phyloP scores from a whole-genome alignment of 2,113 vertebrate species.

The Tupaia chinensis region DNA sequence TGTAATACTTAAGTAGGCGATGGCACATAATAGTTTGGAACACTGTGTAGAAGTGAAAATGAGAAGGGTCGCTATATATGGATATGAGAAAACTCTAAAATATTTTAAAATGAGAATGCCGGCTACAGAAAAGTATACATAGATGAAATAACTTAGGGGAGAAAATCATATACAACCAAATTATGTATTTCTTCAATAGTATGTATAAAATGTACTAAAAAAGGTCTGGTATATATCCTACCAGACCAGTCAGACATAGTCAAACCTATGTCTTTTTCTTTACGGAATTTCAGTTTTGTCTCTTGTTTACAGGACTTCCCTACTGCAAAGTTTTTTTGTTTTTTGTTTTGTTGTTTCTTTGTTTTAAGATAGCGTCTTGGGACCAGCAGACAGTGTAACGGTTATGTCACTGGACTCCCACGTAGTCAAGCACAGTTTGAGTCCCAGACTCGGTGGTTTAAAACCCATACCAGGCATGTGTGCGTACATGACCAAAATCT shows the following conservation, averaged over 20 bases:
- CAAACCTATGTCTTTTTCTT: background rate
- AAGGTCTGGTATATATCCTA: background rate
- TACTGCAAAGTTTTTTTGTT: slow-evolving; percentile 19
- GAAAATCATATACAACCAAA: slow-evolving; percentile 3
- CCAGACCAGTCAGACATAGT: background rate
- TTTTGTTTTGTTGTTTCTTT: slow-evolving; percentile 35
- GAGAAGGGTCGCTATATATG: background rate
- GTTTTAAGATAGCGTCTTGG: too few species aligned
- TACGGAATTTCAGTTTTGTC: background rate
- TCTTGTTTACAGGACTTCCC: slow-evolving; percentile 20
- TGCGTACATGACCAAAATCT: too few species aligned
- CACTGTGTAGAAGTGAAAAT: slow-evolving; percentile 18
- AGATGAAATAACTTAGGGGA: slow-evolving; percentile 21
- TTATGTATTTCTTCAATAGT: slow-evolving; percentile 42
- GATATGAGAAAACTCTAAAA: slow-evolving; percentile 28
- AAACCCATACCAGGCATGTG: too few species aligned
- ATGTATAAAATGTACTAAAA: slow-evolving; percentile 22
- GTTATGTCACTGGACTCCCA: too few species aligned
- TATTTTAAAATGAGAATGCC: slow-evolving; percentile 50
- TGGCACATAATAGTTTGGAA: background rate
- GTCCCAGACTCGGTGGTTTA: too few species aligned
- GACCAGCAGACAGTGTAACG: too few species aligned
- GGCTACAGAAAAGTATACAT: background rate
- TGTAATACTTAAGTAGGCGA: background rate
- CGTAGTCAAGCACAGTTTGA: too few species aligned